Evolutionary conservation across 2,113 vertebrate species (phyloP), one percentile per base, ranked within the genome.

Genomic region (Spea multiplicata): DNA sequence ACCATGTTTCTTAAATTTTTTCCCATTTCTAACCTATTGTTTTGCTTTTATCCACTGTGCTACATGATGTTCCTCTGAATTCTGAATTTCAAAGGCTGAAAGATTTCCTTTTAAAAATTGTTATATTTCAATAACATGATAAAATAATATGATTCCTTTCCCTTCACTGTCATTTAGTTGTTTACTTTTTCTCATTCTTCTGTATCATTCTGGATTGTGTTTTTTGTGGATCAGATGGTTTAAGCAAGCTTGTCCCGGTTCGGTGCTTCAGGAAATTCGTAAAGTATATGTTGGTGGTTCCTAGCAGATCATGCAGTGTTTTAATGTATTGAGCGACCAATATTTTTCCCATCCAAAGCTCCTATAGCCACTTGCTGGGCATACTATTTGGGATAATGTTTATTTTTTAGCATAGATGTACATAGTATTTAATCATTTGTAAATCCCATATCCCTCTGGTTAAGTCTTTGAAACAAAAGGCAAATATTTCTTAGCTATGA

Each of bases 111-210:
- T 13, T 75, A 65, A 57, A 68, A 69, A 68, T 67, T 30, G 30
- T 80, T 46, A 17, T 81, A 85, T 84, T 71, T 76, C 74, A 70
- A 66, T n/a, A n/a, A n/a, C n/a, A n/a, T n/a, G 5, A 76, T 48
- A 75, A 81, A 44, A 75, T 67, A 69, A 75, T 73, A 14, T 46
- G 3, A 72, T 78, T 64, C 48, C 61, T 30, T 82, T 62, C 71
- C 30, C 14, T 12, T 13, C 55, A 1, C 55, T 47, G 8, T 71
- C 55, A 71, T 66, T 45, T 52, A 30, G 6, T 16, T 1, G 4
- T 57, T 73, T 73, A 50, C 49, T 12, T 53, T 69, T 17, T 2
- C 3, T 59, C 55, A 1, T 13, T 5, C 55, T 59, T 13, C 10
- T 59, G 1, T 59, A 48, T 44, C 30, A 79, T 73, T 10, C 53